Percentiles rank a stretch among this genome's conserved stretches.
phyloP scores from a whole-genome alignment of 2,888 invertebrate genomes.

The Serrognathus titanus region DNA sequence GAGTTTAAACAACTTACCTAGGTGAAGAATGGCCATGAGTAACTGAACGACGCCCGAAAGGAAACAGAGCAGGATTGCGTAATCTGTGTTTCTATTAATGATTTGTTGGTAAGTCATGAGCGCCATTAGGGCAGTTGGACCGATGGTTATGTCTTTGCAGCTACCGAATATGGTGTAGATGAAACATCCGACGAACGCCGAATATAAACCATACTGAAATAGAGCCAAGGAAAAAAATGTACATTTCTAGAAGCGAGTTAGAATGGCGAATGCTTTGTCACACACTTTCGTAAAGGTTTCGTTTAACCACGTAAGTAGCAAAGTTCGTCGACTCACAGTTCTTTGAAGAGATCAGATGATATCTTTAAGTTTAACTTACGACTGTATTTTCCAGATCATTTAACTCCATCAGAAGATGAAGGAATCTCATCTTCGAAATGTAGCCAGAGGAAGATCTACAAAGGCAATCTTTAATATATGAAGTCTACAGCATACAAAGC shows the following conservation, averaged over 20 bases:
- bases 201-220: constrained; percentile 88
- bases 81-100: constrained; percentile 66
- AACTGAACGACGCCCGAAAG: constrained; percentile 78
- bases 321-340: constrained; percentile 38
- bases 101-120: constrained; percentile 84
- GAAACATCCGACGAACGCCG: constrained; percentile 91
- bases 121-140: constrained; percentile 92
- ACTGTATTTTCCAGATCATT: constrained; percentile 53
- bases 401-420: constrained; percentile 81
- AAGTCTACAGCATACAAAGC: constrained; percentile 59
- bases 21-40: constrained; percentile 75
- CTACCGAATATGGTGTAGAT: constrained; percentile 88
- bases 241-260: too few species aligned
- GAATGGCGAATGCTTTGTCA: too few species aligned
- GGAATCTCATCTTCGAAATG: constrained; percentile 84
- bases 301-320: too few species aligned
- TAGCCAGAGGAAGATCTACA: constrained; percentile 69
- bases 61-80: constrained; percentile 80
- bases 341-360: constrained; percentile 11
- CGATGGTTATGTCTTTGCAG: constrained; percentile 81
- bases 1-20: constrained; percentile 58
- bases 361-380: neutral
- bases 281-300: too few species aligned
- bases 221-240: neutral
- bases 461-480: constrained; percentile 59